Evolutionary conservation across 2,888 invertebrate genomes (phyloP), one percentile per base, ranked within the genome.

Genomic region (Drosophila mettleri): DNA sequence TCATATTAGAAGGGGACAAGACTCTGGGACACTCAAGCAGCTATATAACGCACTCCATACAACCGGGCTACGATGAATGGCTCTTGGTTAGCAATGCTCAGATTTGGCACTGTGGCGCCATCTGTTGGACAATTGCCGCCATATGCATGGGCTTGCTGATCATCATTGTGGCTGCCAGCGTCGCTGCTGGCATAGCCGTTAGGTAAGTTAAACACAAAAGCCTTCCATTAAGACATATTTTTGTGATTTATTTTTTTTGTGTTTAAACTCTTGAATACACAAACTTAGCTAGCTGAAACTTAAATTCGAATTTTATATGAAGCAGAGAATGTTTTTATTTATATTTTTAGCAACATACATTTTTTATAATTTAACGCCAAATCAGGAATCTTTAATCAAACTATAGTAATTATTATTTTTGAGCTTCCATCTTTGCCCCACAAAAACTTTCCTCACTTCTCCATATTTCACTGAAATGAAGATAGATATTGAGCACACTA

Each of bases 1-100:
- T 92, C 57, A 92, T 92, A 65, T 79, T 92, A 57, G 92, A 92
- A 77, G 90, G 91, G 57, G 90, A 88, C 36, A 86, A 89, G 74
- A 80, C 89, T 43, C 78, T 87, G 53, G 74, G 75, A 12, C 86
- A 84, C 34, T 31, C 29, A 6, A 81, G 83, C 34, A 43, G 55
- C 18, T 92, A 91, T 65, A 91, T 91, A 33, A 91, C 92, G 27
- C 92, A 92, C 78, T 91, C 92, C 39, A 89, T 92, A 39, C 74
- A 91, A 38, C 92, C 92, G 14, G 92, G 91, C 36, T 92, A 91
- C 75, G 90, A 91, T 74, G 91, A 92, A 75, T 92, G 92, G 92
- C 80, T 92, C 36, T 59, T 90, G 69, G 89, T 90, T n/a, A 91
- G 90, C 63, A 86, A 87, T 27, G 80, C 86, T 12, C 89, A 90